Evolutionary conservation across 2,888 invertebrate species (phyloP).

Genomic region (Mythimna albipuncta): DNA sequence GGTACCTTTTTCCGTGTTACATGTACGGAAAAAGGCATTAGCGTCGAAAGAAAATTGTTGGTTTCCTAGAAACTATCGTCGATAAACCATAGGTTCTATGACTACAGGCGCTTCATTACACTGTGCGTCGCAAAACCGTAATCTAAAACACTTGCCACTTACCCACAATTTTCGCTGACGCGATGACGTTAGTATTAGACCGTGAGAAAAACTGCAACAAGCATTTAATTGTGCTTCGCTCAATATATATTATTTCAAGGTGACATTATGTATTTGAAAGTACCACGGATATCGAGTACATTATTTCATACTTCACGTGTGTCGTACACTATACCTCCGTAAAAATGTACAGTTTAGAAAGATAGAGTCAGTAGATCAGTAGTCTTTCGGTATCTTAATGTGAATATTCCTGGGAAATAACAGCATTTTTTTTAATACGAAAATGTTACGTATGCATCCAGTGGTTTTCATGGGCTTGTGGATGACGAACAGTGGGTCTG

Average conservation of each 20-base stretch:
- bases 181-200: neutral
- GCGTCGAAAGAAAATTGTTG: conserved; percentile 35
- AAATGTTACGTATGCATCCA: no score
- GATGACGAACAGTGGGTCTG: no score
- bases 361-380: no score
- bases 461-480: no score
- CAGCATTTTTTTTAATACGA: no score
- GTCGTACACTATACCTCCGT: neutral
- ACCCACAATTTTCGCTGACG: conserved; percentile 28
- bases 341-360: no score
- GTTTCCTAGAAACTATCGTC: conserved; percentile 35
- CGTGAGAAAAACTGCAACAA: conserved; percentile 54
- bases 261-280: conserved; percentile 20
- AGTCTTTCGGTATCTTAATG: no score
- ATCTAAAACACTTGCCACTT: conserved; percentile 35
- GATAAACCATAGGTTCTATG: conserved; percentile 16
- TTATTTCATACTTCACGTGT: neutral
- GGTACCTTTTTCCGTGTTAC: conserved; percentile 32
- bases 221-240: conserved; percentile 22
- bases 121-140: neutral
- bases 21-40: conserved; percentile 34
- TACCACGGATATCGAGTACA: no score
- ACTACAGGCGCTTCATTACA: conserved; percentile 8
- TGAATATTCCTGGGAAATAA: no score
- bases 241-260: conserved; percentile 40